Evolutionary conservation across 2,888 invertebrate species (phyloP), one percentile per base, ranked within the genome.

Genomic region (Calliopum simillimum): DNA sequence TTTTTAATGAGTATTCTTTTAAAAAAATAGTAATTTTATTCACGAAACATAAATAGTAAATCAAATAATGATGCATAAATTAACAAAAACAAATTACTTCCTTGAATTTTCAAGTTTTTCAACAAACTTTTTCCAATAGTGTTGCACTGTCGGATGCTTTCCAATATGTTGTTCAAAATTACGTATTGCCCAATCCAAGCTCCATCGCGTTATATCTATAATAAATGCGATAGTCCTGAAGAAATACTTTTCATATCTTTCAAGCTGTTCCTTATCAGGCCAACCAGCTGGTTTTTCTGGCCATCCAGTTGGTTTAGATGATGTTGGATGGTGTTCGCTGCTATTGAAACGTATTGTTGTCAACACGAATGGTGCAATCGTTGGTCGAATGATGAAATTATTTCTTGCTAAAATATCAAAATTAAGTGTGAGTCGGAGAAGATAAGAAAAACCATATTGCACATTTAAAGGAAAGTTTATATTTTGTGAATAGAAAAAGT

Each of bases 71-170:
- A 19, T 23, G 19, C 14, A 51, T 49, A 51, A 19, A 11, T 16
- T 55, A 69, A 33, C 14, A 51, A 58, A 51, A 19, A 11, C 23
- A 63, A 69, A 53, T 70, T 14, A 53, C 59, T 79, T 80, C 65
- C 82, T 80, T 43, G 83, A 79, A 59, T 81, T 63, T 19, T 81
- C 78, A 75, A 84, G 81, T 73, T 84, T 84, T 8, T 81, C 74
- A 41, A 80, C 79, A 69, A 80, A 81, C 4, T 75, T 74, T 72
- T 78, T 78, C 80, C 81, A 83, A 65, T 79, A 78, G 2, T 64
- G 11, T 65, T 78, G 75, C 0, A 83, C 77, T 1, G 71, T 76
- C 8, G 75, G 71, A 47, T 83, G 81, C 6, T 75, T 59, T 1
- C 82, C 6, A 0, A 83, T 68, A 8, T 80, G 47, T 33, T 67